A percentile compares a stretch with the other conserved stretches of the same genome.
These are phyloP conservation scores for Perca schrenkii DNA, from an alignment of 2,113 vertebrate genomes.

Conservation along the genomic window DNA sequence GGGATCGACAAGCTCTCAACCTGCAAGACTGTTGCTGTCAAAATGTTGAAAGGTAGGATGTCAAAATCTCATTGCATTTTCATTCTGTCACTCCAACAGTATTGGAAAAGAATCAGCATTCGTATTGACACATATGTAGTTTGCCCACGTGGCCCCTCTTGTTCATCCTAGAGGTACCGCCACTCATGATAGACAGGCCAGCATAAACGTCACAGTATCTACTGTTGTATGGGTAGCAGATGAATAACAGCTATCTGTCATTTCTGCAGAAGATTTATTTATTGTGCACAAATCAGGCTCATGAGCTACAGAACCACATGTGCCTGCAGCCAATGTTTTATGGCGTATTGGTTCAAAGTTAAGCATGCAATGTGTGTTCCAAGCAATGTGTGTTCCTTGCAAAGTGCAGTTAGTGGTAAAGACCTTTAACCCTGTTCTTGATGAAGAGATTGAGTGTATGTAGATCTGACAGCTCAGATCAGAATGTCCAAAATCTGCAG, in stretches of 20 bases:
- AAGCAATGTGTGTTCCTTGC: conserved; percentile 25
- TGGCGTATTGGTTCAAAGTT: conserved; percentile 39
- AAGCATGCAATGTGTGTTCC: conserved; percentile 36
- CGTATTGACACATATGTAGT: not conserved
- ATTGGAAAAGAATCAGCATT: not conserved
- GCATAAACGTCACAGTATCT: conserved; percentile 7
- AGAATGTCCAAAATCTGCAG: conserved; percentile 32
- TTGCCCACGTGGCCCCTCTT: not conserved
- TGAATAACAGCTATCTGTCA: conserved; percentile 46
- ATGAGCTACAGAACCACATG: conserved; percentile 45
- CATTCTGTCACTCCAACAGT: not conserved
- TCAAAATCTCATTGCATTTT: not conserved
- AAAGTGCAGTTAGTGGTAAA: conserved; percentile 47
- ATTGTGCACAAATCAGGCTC: conserved; percentile 25
- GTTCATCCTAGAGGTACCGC: not conserved
- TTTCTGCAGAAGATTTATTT: conserved; percentile 50
- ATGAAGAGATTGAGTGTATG: conserved; percentile 40
- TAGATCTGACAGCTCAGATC: conserved; percentile 34
- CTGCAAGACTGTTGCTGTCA: conserved; percentile 97
- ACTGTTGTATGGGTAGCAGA: conserved; percentile 29
- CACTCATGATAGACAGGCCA: conserved; percentile 3
- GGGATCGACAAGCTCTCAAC: conserved; percentile 96
- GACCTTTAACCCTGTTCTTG: conserved; percentile 36
- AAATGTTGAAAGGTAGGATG: conserved; percentile 94
- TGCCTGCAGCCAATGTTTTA: conserved; percentile 65